Evolutionary conservation across 2,888 invertebrate genomes (phyloP).

Genomic region (Callyntrura guangdongensis): DNA sequence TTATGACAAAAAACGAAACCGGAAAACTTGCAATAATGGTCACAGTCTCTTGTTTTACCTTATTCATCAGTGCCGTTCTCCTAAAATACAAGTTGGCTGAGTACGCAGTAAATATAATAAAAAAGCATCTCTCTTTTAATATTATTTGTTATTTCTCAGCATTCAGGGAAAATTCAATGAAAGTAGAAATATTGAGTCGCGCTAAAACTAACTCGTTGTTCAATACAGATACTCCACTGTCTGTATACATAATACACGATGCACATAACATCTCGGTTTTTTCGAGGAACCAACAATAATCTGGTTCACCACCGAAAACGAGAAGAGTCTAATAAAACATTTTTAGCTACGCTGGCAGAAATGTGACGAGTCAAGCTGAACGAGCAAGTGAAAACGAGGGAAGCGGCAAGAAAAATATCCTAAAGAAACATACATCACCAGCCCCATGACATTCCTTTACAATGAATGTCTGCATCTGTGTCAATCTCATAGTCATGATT

Average conservation of each 20-base stretch:
- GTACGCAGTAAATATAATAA: conserved; percentile 22
- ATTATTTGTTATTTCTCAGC: conserved; percentile 52
- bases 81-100: conserved; percentile 25
- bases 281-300: conserved; percentile 68
- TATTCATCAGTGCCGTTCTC: conserved; percentile 38
- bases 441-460: conserved; percentile 78
- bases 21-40: conserved; percentile 64
- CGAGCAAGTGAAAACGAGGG: conserved; percentile 77
- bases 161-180: conserved; percentile 62
- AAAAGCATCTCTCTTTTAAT: conserved; percentile 17
- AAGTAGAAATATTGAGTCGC: conserved; percentile 65
- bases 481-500: conserved; percentile 78
- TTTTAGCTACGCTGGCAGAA: conserved; percentile 78
- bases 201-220: conserved; percentile 30
- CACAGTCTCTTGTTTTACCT: conserved; percentile 75
- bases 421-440: conserved; percentile 77
- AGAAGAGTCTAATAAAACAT: conserved; percentile 74
- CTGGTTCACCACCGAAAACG: conserved; percentile 75
- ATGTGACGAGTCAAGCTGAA: conserved; percentile 78
- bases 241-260: conserved; percentile 13
- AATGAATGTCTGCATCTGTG: conserved; percentile 78
- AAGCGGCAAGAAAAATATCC: conserved; percentile 75
- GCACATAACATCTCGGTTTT: conserved; percentile 53
- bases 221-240: conserved; percentile 22
- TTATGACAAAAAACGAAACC: conserved; percentile 44